Conservation (phyloP, 2,797 vertebrate genomes). For the Bryconaethiops microstoma region DNA sequence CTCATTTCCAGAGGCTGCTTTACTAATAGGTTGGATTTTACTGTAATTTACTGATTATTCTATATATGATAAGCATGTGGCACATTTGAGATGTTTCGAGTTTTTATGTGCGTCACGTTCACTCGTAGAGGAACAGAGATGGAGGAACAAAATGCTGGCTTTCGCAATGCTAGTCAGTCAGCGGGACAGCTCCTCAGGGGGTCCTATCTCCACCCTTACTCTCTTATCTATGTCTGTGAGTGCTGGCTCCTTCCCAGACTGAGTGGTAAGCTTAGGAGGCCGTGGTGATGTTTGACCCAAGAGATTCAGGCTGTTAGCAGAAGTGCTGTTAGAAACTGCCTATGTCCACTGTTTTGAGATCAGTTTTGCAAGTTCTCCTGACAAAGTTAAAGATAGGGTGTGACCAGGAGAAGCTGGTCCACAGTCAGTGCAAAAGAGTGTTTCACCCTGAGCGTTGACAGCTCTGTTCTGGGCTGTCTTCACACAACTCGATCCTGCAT, state of each 20-base stretch:
- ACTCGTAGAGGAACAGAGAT: constrained; percentile 8
- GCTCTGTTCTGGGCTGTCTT: constrained; percentile 36
- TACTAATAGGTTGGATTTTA: constrained; percentile 22
- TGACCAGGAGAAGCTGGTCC: constrained; percentile 35
- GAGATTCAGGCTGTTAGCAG: constrained; percentile 47
- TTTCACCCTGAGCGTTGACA: constrained; percentile 49
- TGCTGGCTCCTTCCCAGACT: constrained; percentile 29
- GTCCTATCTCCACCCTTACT: constrained; percentile 13
- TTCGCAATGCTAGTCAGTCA: constrained; percentile 29
- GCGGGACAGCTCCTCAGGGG: constrained; percentile 33
- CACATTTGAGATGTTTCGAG: neutral
- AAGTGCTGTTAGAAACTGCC: constrained; percentile 39
- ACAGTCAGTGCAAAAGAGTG: constrained; percentile 31
- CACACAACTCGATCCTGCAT: constrained; percentile 47
- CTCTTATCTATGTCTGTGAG: constrained; percentile 50
- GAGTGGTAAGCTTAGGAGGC: constrained; percentile 42
- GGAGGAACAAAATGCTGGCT: constrained; percentile 22
- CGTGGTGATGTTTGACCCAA: constrained; percentile 48
- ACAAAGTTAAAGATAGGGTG: constrained; percentile 34
- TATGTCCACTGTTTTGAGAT: constrained; percentile 29
- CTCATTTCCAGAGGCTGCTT: constrained; percentile 27
- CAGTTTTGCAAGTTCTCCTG: constrained; percentile 30
- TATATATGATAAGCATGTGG: neutral
- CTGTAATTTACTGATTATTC: constrained; percentile 35
- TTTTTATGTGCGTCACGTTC: neutral